phyloP scores from a whole-genome alignment of 2,888 invertebrate species.

The Lymantria dispar region DNA sequence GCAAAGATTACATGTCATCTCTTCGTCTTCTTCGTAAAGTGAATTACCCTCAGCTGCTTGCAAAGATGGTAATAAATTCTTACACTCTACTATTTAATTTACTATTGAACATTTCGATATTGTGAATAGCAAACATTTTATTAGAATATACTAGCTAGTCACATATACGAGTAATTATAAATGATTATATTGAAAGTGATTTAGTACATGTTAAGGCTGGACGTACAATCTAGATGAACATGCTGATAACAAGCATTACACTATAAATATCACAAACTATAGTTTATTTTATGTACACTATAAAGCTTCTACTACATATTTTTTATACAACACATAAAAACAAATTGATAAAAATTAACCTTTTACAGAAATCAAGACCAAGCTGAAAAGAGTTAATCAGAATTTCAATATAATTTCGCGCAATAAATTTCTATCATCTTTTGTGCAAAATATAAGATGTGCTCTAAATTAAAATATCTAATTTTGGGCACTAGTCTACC shows the following conservation, averaged over 20 bases:
- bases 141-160: slow-evolving; percentile 27
- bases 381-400: slow-evolving; percentile 83
- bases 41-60: slow-evolving; percentile 85
- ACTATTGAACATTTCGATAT: slow-evolving; percentile 33
- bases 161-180: not conserved
- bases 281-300: slow-evolving; percentile 43
- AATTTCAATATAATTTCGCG: slow-evolving; percentile 66
- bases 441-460: slow-evolving; percentile 76
- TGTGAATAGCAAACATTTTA: slow-evolving; percentile 24
- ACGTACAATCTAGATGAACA: slow-evolving; percentile 37
- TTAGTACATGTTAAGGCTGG: slow-evolving; percentile 18
- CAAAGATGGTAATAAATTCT: slow-evolving; percentile 83
- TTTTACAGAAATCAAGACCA: slow-evolving; percentile 79
- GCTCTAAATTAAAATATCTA: slow-evolving; percentile 47
- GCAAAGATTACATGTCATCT: slow-evolving; percentile 88
- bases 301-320: slow-evolving; percentile 46
- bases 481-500: slow-evolving; percentile 61
- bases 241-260: slow-evolving; percentile 31
- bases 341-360: slow-evolving; percentile 56
- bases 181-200: slow-evolving; percentile 7
- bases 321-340: slow-evolving; percentile 40
- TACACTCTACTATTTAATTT: slow-evolving; percentile 59
- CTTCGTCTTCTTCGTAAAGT: slow-evolving; percentile 85
- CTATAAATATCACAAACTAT: slow-evolving; percentile 21
- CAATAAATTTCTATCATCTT: slow-evolving; percentile 59